Evolutionary conservation across 1,140 invertebrate species (phyloP).

Genomic region (Drosophila lini): DNA sequence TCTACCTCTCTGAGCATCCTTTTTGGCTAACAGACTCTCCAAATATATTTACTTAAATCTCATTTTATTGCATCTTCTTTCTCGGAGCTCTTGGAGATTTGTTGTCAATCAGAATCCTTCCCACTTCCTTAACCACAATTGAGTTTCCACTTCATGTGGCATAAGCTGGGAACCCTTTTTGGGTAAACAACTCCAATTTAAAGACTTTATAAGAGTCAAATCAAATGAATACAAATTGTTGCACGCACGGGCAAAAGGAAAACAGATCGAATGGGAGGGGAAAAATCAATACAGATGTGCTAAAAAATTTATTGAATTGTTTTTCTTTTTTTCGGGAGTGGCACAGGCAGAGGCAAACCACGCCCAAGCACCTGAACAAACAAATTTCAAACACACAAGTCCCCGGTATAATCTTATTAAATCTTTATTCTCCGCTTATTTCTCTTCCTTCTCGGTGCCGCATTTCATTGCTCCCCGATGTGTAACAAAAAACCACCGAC

Average conservation of each 20-base stretch:
- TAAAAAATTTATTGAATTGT: slow-evolving; percentile 59
- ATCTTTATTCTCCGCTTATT: slow-evolving; percentile 62
- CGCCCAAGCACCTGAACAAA: slow-evolving; percentile 65
- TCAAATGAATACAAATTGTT: slow-evolving; percentile 60
- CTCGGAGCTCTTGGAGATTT: slow-evolving; percentile 7
- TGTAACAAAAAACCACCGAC: slow-evolving; percentile 60
- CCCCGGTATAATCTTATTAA: slow-evolving; percentile 71
- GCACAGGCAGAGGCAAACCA: slow-evolving; percentile 21
- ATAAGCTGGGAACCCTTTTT: slow-evolving; percentile 27
- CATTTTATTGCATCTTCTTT: slow-evolving; percentile 20
- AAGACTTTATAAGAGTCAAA: slow-evolving; percentile 42
- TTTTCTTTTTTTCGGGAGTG: too few relatives aligned
- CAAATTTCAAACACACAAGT: slow-evolving; percentile 64
- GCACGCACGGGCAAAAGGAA: slow-evolving; percentile 2
- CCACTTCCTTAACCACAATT: slow-evolving; percentile 37
- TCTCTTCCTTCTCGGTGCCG: slow-evolving; percentile 23
- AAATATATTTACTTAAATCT: slow-evolving; percentile 32
- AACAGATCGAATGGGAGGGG: slow-evolving; percentile 18
- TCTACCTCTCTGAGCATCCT: background rate
- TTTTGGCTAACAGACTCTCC: slow-evolving; percentile 9
- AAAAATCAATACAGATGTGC: slow-evolving; percentile 52
- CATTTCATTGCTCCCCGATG: slow-evolving; percentile 73
- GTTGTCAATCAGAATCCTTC: slow-evolving; percentile 45
- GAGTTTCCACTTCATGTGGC: slow-evolving; percentile 56
- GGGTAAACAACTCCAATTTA: slow-evolving; percentile 58